These are phyloP conservation scores for Halichoerus grypus DNA, from an alignment of 2,113 vertebrate species.

Conservation along the genomic window DNA sequence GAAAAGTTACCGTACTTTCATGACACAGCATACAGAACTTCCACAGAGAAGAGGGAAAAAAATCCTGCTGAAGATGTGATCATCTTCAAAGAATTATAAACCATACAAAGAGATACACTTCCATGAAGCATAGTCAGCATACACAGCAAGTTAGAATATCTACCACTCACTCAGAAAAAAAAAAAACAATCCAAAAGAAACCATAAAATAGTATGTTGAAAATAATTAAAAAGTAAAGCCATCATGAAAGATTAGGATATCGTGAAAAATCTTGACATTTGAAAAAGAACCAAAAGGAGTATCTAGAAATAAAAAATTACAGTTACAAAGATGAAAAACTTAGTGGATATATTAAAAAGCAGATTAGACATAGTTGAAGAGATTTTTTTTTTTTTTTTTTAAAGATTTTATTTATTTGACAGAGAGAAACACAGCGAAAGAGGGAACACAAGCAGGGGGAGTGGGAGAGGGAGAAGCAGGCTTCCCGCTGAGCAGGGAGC, in stretches of 20 bases:
- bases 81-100: conserved; percentile 57
- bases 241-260: conserved; percentile 35
- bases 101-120: conserved; percentile 33
- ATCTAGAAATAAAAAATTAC: conserved; percentile 19
- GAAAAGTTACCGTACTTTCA: neutral
- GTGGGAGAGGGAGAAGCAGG: too few species aligned
- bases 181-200: conserved; percentile 3
- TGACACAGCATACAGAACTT: neutral
- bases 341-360: conserved; percentile 19
- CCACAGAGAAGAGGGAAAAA: neutral
- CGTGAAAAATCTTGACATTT: conserved; percentile 28
- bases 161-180: neutral
- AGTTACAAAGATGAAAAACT: conserved; percentile 50
- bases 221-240: conserved; percentile 37
- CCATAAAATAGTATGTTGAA: conserved; percentile 27
- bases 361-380: conserved; percentile 14
- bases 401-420: too few species aligned
- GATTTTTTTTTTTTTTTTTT: neutral
- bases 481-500: too few species aligned
- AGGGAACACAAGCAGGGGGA: too few species aligned
- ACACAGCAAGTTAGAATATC: neutral
- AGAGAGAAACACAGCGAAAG: too few species aligned
- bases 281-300: conserved; percentile 38
- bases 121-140: neutral
- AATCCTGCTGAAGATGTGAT: neutral